Percentiles rank a stretch among this genome's conserved stretches.
These are phyloP conservation scores for Samia ricini DNA, from an alignment of 1,140 invertebrate species.

Conservation along the genomic window DNA sequence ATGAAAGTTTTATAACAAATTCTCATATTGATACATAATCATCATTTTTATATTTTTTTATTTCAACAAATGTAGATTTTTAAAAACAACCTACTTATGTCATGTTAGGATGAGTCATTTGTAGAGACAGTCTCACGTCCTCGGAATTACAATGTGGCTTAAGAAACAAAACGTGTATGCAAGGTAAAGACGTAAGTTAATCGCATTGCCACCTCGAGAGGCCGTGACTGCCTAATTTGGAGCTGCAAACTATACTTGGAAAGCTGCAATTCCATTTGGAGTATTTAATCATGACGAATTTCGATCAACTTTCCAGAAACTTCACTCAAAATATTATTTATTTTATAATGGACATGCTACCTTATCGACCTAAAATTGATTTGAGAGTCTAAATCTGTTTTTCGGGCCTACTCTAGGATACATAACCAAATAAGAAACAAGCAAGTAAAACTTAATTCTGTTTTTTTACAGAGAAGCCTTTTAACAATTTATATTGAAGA, in stretches of 20 bases:
- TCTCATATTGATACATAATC: not conserved
- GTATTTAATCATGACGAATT: slow-evolving; percentile 17
- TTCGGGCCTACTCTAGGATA: no score
- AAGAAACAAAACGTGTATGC: slow-evolving; percentile 62
- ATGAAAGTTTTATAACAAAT: not conserved
- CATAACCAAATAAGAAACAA: no score
- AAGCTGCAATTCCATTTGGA: slow-evolving; percentile 65
- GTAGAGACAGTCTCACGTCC: slow-evolving; percentile 25
- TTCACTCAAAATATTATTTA: no score
- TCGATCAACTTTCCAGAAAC: no score
- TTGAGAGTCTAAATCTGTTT: no score
- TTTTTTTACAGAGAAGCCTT: no score
- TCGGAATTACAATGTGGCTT: slow-evolving; percentile 56
- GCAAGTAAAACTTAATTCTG: no score
- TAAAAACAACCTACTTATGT: no score
- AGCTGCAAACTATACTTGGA: slow-evolving; percentile 66
- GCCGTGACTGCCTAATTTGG: slow-evolving; percentile 65
- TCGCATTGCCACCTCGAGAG: slow-evolving; percentile 45
- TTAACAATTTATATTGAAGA: no score
- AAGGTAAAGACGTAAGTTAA: slow-evolving; percentile 61
- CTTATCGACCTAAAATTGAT: no score
- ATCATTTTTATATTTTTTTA: not conserved
- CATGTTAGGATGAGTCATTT: no score
- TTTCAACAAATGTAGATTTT: not conserved
- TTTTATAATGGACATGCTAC: no score